Evolutionary conservation across 2,113 vertebrate genomes (phyloP).

Genomic region (Picathartes gymnocephalus): DNA sequence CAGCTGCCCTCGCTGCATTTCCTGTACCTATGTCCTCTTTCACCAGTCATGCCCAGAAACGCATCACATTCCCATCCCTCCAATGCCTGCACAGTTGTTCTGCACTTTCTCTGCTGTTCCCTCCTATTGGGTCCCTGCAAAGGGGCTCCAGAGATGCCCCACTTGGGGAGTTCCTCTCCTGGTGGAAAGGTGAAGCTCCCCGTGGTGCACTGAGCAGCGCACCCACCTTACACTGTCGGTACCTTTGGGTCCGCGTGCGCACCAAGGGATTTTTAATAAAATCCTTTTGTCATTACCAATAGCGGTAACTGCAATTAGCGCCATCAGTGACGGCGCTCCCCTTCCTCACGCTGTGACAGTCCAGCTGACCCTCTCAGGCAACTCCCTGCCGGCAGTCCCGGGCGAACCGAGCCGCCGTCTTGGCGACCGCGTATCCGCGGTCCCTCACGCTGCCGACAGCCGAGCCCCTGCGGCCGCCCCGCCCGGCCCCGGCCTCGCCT

Average conservation of each 20-base stretch:
- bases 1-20: background rate
- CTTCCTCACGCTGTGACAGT: rapidly evolving
- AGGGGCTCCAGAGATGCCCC: background rate
- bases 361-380: background rate
- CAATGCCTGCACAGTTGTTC: rapidly evolving
- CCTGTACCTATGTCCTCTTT: background rate
- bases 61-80: background rate
- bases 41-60: background rate
- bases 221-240: rapidly evolving
- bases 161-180: rapidly evolving
- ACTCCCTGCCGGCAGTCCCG: background rate
- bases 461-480: background rate
- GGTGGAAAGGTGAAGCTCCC: background rate
- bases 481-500: background rate
- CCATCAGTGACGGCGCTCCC: rapidly evolving
- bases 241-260: rapidly evolving
- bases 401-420: background rate
- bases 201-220: rapidly evolving
- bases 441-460: background rate
- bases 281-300: rapidly evolving
- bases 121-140: background rate
- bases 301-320: rapidly evolving
- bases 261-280: rapidly evolving
- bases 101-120: rapidly evolving
- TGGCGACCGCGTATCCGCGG: background rate